Percentiles rank a stretch among this genome's conserved stretches.
Evolutionary conservation across 2,113 vertebrate species (phyloP).

Genomic region (Cephalopholis sonnerati): DNA sequence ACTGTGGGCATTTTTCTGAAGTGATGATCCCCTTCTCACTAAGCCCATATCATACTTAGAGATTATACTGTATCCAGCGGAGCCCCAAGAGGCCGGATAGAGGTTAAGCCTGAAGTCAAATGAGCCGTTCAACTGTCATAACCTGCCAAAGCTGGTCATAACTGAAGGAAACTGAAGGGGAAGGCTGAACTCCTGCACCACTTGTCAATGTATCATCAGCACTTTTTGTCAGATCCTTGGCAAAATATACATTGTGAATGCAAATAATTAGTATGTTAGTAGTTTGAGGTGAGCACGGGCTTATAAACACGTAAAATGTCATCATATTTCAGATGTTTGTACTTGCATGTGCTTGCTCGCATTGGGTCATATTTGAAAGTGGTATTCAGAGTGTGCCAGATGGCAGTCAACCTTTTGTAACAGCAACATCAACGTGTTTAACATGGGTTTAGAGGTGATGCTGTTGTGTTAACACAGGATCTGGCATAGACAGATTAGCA

Average conservation of each 20-base stretch:
- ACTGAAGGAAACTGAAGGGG: conserved; percentile 25
- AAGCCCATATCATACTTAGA: conserved; percentile 77
- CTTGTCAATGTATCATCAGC: neutral
- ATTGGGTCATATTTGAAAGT: conserved; percentile 48
- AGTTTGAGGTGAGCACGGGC: neutral
- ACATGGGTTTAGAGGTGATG: conserved; percentile 68
- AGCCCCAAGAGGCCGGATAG: conserved; percentile 44
- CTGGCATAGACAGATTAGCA: conserved; percentile 69
- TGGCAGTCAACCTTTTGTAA: conserved; percentile 67
- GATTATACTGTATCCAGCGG: conserved; percentile 66
- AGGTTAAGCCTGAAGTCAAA: conserved; percentile 77
- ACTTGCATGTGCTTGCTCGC: conserved; percentile 75
- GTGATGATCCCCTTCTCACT: conserved; percentile 66
- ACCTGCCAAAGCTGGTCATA: conserved; percentile 67
- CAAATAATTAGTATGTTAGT: conserved; percentile 12
- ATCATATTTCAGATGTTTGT: conserved; percentile 64
- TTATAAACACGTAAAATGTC: conserved; percentile 34
- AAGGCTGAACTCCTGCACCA: neutral
- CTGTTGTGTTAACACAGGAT: conserved; percentile 68
- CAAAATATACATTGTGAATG: neutral
- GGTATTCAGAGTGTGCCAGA: conserved; percentile 76
- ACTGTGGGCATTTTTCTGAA: conserved; percentile 43
- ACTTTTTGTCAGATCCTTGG: neutral
- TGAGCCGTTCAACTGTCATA: conserved; percentile 74
- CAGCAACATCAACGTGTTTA: conserved; percentile 68